Percentiles rank a stretch among this genome's conserved stretches.
These are phyloP conservation scores for Cheilosia scutellata DNA, from an alignment of 2,888 invertebrate species.

Conservation along the genomic window DNA sequence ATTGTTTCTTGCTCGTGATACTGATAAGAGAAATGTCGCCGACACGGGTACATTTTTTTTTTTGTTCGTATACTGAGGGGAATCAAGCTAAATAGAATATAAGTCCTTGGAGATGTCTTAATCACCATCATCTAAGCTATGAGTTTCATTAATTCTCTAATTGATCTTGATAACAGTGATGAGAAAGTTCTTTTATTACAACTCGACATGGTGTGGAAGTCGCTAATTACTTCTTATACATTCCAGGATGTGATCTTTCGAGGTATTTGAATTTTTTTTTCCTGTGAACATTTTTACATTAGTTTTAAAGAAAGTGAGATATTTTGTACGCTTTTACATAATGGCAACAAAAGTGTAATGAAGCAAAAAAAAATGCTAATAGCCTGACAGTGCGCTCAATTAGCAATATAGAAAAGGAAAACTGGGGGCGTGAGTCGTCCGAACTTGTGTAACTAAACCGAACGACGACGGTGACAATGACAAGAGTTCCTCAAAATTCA, in stretches of 20 bases:
- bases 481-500: too few species aligned
- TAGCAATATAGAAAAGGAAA: not conserved
- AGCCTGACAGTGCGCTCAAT: not conserved
- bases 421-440: not conserved
- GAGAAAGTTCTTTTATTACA: conserved; percentile 65
- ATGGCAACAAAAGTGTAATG: conserved; percentile 11
- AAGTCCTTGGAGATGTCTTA: conserved; percentile 53
- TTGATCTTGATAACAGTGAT: conserved; percentile 74
- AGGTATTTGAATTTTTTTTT: not conserved
- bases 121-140: conserved; percentile 54
- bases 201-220: conserved; percentile 23
- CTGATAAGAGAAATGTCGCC: conserved; percentile 59
- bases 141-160: conserved; percentile 67
- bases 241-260: not conserved
- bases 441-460: too few species aligned
- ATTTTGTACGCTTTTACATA: not conserved
- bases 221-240: conserved; percentile 58
- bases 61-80: not conserved
- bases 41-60: conserved; percentile 7
- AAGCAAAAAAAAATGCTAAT: not conserved
- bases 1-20: conserved; percentile 63
- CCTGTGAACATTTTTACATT: not conserved
- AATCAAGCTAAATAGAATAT: conserved; percentile 47
- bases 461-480: too few species aligned
- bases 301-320: conserved; percentile 12